Conservation (phyloP, 2,113 vertebrate genomes). For the Gulo gulo region DNA sequence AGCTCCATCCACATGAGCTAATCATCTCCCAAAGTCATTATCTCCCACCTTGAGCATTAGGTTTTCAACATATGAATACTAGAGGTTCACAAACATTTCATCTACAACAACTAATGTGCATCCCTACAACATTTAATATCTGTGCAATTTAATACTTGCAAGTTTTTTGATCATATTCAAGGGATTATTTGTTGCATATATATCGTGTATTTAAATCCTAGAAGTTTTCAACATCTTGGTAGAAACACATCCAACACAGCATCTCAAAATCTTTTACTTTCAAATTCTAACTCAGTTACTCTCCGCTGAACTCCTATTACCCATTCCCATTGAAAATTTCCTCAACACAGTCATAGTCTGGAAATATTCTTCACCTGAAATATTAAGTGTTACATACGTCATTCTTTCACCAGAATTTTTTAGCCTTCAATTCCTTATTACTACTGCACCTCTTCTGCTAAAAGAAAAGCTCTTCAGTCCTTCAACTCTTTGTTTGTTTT, state of each 20-base stretch:
- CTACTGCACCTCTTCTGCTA: not conserved
- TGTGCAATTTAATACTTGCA: not conserved
- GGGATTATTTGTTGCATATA: not conserved
- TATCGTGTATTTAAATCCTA: not conserved
- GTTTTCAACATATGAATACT: not conserved
- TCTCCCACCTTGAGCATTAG: not conserved
- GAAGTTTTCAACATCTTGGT: not conserved
- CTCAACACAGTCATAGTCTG: not conserved
- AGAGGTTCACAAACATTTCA: not conserved
- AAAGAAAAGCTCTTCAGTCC: not conserved
- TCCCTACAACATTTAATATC: not conserved
- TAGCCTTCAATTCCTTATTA: not conserved
- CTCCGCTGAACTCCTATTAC: not conserved
- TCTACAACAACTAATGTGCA: not conserved
- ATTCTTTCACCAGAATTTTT: not conserved
- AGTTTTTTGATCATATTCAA: not conserved
- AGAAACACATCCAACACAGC: not conserved
- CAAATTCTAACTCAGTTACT: not conserved
- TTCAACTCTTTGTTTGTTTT: not conserved
- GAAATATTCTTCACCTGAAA: not conserved
- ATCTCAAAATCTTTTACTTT: not conserved
- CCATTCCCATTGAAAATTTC: not conserved
- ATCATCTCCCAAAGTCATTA: not conserved
- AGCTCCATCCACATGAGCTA: not conserved
- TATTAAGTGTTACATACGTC: not conserved